Percentiles rank a stretch among this genome's conserved stretches.
phyloP scores from a whole-genome alignment of 2,113 vertebrate genomes.

The Podilymbus podiceps region DNA sequence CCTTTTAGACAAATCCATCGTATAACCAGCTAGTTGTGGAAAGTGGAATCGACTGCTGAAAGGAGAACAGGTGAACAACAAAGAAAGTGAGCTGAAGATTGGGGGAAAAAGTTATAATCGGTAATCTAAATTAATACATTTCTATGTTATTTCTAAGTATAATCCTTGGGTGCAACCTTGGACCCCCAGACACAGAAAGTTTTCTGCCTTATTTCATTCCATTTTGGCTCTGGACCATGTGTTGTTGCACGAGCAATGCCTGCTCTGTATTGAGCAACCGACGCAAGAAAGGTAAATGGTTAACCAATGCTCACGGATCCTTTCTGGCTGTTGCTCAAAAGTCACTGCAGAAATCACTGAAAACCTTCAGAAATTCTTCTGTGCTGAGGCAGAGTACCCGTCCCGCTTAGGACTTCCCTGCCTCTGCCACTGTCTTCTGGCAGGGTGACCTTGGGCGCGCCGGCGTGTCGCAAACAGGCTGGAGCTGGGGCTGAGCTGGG shows the following conservation, averaged over 20 bases:
- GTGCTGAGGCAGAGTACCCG: not conserved
- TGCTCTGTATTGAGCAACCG: not conserved
- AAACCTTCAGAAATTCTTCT: not conserved
- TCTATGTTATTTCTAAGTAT: not conserved
- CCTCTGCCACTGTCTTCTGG: not conserved
- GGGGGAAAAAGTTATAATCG: not conserved
- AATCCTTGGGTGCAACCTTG: not conserved
- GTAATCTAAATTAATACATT: not conserved
- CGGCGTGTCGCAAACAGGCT: rapidly evolving
- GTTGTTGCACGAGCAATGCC: not conserved
- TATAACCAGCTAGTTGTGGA: not conserved
- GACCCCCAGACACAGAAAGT: not conserved
- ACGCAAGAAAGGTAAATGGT: not conserved
- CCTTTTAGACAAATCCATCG: not conserved
- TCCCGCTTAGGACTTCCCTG: not conserved
- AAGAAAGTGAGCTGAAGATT: not conserved
- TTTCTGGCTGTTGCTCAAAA: not conserved
- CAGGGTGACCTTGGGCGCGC: not conserved
- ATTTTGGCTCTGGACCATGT: not conserved
- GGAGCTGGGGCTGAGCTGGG: not conserved
- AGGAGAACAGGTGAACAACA: not conserved
- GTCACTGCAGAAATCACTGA: not conserved
- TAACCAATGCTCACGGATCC: not conserved
- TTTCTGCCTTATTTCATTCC: not conserved
- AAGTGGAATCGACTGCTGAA: not conserved